Percentiles rank a stretch among this genome's conserved stretches.
phyloP scores from a whole-genome alignment of 2,113 vertebrate species.

The Heloderma charlesbogerti region DNA sequence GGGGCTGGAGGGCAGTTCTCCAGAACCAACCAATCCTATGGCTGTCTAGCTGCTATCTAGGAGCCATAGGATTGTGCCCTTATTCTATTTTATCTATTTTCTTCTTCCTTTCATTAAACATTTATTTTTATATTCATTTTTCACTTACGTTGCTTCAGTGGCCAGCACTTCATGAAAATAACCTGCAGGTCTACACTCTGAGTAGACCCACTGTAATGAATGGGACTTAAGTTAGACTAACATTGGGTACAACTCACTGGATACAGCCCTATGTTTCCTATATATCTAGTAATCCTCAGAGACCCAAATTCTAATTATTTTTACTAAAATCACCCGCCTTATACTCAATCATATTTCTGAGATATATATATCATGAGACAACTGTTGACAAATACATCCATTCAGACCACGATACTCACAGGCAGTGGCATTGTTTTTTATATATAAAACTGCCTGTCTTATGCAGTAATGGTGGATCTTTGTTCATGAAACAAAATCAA shows the following conservation, averaged over 20 bases:
- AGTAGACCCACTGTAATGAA: neutral
- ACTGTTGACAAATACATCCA: neutral
- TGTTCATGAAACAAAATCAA: neutral
- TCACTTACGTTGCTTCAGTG: neutral
- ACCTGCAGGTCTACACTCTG: neutral
- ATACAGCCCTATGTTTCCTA: neutral
- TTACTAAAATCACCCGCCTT: neutral
- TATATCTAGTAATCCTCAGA: neutral
- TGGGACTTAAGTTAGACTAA: no score
- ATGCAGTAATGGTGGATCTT: neutral
- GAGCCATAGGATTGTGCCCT: no score
- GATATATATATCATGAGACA: neutral
- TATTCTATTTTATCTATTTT: neutral
- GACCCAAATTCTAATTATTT: neutral
- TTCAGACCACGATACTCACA: neutral
- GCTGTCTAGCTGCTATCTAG: no score
- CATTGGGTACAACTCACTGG: no score
- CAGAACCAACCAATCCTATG: no score
- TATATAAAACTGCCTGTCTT: neutral
- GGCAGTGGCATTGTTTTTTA: no score
- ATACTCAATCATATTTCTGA: neutral
- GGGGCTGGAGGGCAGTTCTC: no score
- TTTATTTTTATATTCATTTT: neutral
- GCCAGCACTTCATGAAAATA: neutral
- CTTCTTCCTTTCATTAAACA: neutral